Percentiles rank a stretch among this genome's conserved stretches.
phyloP scores from a whole-genome alignment of 1,140 invertebrate genomes.

The Cydia amplana region DNA sequence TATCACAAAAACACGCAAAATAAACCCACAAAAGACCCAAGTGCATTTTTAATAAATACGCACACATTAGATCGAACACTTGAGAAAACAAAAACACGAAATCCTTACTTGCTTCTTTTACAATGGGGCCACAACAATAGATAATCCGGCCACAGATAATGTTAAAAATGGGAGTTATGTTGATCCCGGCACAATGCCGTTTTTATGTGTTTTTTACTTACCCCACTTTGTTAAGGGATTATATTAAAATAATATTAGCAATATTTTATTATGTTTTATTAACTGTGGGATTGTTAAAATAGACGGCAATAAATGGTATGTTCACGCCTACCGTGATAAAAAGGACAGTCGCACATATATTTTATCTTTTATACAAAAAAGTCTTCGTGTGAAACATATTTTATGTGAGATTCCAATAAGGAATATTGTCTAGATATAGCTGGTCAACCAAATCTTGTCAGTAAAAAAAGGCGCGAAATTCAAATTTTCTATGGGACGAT shows the following conservation, averaged over 20 bases:
- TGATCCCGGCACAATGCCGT: slow-evolving; percentile 4
- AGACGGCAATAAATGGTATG: background rate
- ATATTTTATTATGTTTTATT: slow-evolving; percentile 15
- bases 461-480: too few relatives aligned
- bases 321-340: background rate
- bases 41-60: slow-evolving; percentile 6
- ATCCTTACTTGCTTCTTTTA: slow-evolving; percentile 14
- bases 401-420: too few relatives aligned
- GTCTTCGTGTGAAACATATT: too few relatives aligned
- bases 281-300: background rate
- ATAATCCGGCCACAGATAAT: slow-evolving; percentile 16
- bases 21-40: background rate
- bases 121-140: slow-evolving; percentile 7
- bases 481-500: too few relatives aligned
- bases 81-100: slow-evolving; percentile 16
- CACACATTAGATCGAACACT: slow-evolving; percentile 4
- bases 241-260: slow-evolving; percentile 15
- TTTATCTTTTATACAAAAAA: background rate
- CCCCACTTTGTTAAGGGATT: slow-evolving; percentile 13
- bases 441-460: too few relatives aligned
- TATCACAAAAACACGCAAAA: background rate
- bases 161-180: slow-evolving; percentile 18
- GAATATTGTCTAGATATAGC: too few relatives aligned
- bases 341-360: background rate
- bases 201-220: slow-evolving; percentile 11